Evolutionary conservation across 2,888 invertebrate genomes (phyloP), one percentile per base, ranked within the genome.

Genomic region (Drosophila borealis): DNA sequence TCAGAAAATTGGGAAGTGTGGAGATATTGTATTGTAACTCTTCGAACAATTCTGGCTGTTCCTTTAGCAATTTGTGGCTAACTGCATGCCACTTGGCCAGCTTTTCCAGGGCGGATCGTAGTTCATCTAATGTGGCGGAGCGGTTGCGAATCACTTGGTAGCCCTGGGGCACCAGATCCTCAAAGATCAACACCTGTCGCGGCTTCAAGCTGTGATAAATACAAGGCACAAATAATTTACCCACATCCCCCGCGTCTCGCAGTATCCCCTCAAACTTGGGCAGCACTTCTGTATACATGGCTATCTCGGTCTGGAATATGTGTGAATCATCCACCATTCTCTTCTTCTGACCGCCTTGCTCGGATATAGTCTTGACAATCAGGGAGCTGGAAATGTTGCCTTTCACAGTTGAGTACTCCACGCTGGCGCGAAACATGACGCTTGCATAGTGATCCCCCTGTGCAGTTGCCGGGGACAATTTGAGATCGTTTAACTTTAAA

Each of bases 291-390:
- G 78, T 73, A 46, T 90, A 90, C 87, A 91, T 89, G 8, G 66
- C 77, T 25, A 85, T 81, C 70, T 91, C 91, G 0, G 85, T 82
- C 68, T 77, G 64, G 34, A 91, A 90, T 34, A 89, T 62, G 13
- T 59, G 62, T 1, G 78, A 66, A 4, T 82, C 76, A 1, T 51
- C 55, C 4, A 90, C 19, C 64, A 90, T 45, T 1, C 82, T 78
- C 49, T 81, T 88, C 55, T 88, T 90, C 3, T 57, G 10, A 5
- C 89, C 84, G 10, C 88, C 84, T 13, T n/a, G n/a, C n/a, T 83
- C 79, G 0, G 90, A 89, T 85, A 89, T 85, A 2, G 86, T 81
- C 55, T 91, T 91, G 2, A 90, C 61, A 19, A 91, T 82, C 21
- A 84, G 46, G 1, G 80, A 70, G 57, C 80, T 57, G 51, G 9